A percentile compares a stretch with the other conserved stretches of the same genome.
phyloP scores from a whole-genome alignment of 2,797 vertebrate species.

The Momotus momota region DNA sequence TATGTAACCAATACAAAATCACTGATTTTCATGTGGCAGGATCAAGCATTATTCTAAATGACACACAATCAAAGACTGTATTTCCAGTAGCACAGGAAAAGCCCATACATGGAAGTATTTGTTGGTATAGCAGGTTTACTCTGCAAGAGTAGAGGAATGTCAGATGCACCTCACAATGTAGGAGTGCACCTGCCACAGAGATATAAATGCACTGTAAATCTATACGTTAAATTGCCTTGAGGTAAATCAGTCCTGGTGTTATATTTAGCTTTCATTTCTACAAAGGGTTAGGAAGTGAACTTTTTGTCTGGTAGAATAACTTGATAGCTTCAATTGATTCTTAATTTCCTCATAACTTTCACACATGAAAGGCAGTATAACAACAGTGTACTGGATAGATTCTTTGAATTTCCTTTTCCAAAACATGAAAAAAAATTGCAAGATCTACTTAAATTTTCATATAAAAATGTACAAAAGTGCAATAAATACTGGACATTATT shows the following conservation, averaged over 20 bases:
- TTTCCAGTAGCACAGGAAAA: neutral
- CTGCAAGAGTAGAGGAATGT: neutral
- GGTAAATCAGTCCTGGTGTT: neutral
- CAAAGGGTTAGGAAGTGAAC: neutral
- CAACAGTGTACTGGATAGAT: neutral
- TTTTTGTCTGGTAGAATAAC: neutral
- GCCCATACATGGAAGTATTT: neutral
- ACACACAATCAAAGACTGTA: neutral
- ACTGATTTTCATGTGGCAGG: neutral
- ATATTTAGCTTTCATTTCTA: neutral
- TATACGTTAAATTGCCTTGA: neutral
- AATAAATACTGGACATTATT: neutral
- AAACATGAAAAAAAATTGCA: neutral
- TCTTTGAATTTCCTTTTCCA: neutral
- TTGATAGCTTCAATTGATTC: neutral
- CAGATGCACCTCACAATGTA: neutral
- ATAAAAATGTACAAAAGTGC: neutral
- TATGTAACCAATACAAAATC: neutral
- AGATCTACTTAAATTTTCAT: neutral
- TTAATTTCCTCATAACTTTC: neutral
- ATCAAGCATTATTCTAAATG: neutral
- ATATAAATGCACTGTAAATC: neutral
- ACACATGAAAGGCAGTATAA: neutral
- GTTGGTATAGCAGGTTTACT: neutral
- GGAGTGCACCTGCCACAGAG: neutral